Evolutionary conservation across 2,797 vertebrate genomes (phyloP).

Genomic region (Sandelia bainsii): DNA sequence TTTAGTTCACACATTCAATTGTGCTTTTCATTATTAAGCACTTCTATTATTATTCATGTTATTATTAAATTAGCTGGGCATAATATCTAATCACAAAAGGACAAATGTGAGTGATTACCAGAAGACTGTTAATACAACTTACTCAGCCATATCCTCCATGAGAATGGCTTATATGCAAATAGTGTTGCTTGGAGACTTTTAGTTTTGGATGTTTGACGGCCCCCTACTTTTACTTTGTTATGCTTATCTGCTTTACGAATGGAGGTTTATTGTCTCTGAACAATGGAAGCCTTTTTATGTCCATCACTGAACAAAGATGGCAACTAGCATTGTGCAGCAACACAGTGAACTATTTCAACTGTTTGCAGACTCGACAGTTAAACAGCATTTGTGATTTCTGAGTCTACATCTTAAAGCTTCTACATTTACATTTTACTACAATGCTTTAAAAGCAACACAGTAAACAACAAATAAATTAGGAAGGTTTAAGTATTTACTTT

Average conservation of each 20-base stretch:
- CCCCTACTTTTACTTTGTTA: slow-evolving; percentile 88
- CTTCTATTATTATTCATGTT: slow-evolving; percentile 25
- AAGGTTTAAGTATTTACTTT: neutral
- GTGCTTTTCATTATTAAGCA: slow-evolving; percentile 30
- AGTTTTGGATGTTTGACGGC: slow-evolving; percentile 82
- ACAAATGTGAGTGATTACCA: slow-evolving; percentile 55
- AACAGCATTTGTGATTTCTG: slow-evolving; percentile 42
- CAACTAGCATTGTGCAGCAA: slow-evolving; percentile 85
- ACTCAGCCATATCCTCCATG: slow-evolving; percentile 63
- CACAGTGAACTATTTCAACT: slow-evolving; percentile 85
- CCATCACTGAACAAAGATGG: slow-evolving; percentile 90
- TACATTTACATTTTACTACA: neutral
- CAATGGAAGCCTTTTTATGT: slow-evolving; percentile 86
- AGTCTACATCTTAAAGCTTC: slow-evolving; percentile 47
- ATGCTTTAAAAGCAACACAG: neutral
- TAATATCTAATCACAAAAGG: slow-evolving; percentile 54
- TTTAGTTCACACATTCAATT: slow-evolving; percentile 41
- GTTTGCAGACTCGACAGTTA: slow-evolving; percentile 75
- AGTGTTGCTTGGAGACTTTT: slow-evolving; percentile 81
- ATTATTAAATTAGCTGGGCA: slow-evolving; percentile 46
- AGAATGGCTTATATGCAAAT: slow-evolving; percentile 81
- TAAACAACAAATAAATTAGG: neutral
- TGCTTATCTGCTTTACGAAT: slow-evolving; percentile 84
- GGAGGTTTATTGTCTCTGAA: slow-evolving; percentile 78
- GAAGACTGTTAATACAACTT: slow-evolving; percentile 66